These are phyloP conservation scores for Encarsia formosa DNA, from an alignment of 2,888 invertebrate species.

Conservation along the genomic window DNA sequence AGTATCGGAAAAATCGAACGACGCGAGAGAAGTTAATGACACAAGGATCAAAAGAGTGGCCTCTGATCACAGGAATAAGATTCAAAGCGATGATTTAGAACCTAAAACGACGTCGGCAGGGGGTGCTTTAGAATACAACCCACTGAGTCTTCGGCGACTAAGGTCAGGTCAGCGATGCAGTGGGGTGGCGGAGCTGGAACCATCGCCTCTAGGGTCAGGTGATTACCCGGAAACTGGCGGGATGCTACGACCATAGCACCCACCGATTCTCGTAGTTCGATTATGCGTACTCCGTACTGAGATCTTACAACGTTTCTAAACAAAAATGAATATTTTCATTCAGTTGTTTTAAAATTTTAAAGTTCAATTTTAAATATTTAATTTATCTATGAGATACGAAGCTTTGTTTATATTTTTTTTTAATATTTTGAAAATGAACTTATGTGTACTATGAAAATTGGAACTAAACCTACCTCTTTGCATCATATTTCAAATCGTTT, in stretches of 20 bases:
- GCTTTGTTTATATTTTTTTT: no score
- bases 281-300: slow-evolving; percentile 44
- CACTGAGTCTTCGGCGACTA: slow-evolving; percentile 65
- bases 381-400: no score
- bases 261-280: slow-evolving; percentile 45
- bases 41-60: slow-evolving; percentile 1
- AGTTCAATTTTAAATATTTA: no score
- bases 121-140: slow-evolving; percentile 67
- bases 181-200: slow-evolving; percentile 45
- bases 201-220: slow-evolving; percentile 45
- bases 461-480: slow-evolving; percentile 44
- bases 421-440: no score
- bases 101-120: slow-evolving; percentile 54
- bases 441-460: no score
- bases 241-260: slow-evolving; percentile 47
- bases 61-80: slow-evolving; percentile 9
- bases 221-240: slow-evolving; percentile 44
- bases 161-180: slow-evolving; percentile 50
- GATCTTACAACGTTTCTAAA: slow-evolving; percentile 46
- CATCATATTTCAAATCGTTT: slow-evolving; percentile 43
- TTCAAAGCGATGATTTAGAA: background rate
- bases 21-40: background rate
- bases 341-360: no score
- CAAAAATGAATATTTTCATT: background rate
- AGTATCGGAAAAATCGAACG: no score